Base-by-base conservation (phyloP, 2,797 vertebrate genomes). In the Hafferia zeledoni region DNA sequence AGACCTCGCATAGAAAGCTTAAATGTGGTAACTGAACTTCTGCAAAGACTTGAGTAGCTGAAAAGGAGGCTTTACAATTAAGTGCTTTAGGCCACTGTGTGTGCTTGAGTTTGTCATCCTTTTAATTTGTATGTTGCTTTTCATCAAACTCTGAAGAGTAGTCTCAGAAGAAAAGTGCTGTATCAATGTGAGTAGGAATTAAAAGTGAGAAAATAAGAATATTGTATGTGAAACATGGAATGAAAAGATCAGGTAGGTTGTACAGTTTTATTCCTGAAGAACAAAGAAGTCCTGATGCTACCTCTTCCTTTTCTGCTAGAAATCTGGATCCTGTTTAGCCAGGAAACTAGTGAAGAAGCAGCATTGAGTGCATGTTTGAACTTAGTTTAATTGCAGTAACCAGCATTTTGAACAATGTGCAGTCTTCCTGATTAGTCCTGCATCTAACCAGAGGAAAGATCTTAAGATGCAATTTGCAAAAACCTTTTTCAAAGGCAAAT, bases 81-180 rank as follows among this genome's bases (percentile, higher is more conserved):
- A 74, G 61, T 60, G 64, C 46, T 87, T 87, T 74, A 90, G 83
- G 28, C 28, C 41, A n/a, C 43, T 70, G 8, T 64, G 11, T 64
- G 12, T 80, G 39, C 44, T 55, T 53, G 14, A 63, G 53, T 87
- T 86, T 86, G 79, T 39, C 57, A 71, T 89, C 13, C 13, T 90
- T 94, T 84, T 87, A 63, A 65, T 89, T 46, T 71, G 7, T 78
- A 24, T 82, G 22, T 80, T 92, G 70, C 50, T 90, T 67, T 92
- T 63, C 41, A 67, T 91, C 64, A 50, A 65, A 80, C 10, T 90
- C 47, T 61, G 78, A 84, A 59, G 75, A 84, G 31, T 87, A 25
- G 65, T 64, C 50, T 83, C 64, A 49, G 59, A 71, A 78, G 31
- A 87, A 47, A 82, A 89, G 37, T 49, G 12, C 68, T 67, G 1